Evolutionary conservation across 2,797 vertebrate species (phyloP).

Genomic region (Schizothorax lantsangensis): DNA sequence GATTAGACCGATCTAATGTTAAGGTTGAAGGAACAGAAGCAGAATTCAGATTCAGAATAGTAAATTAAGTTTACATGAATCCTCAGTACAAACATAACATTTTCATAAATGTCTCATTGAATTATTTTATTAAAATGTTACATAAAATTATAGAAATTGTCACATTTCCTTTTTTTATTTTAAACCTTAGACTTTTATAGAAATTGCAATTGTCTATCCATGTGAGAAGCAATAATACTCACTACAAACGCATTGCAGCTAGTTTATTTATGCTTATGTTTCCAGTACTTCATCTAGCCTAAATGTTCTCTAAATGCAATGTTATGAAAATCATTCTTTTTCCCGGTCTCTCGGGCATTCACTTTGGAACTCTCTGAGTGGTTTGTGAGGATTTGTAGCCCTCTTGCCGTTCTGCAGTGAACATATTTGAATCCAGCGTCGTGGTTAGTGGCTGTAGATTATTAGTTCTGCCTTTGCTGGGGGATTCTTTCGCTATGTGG

Average conservation of each 20-base stretch:
- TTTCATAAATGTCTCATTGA: neutral
- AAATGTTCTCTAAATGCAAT: neutral
- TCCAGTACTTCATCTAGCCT: neutral
- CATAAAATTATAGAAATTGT: neutral
- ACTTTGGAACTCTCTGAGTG: neutral
- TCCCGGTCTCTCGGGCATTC: slow-evolving; percentile 5
- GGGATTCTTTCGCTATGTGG: slow-evolving; percentile 69
- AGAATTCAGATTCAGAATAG: neutral
- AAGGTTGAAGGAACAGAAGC: neutral
- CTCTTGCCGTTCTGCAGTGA: neutral
- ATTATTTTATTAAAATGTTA: neutral
- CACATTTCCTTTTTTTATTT: neutral
- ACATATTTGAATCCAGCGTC: slow-evolving; percentile 70
- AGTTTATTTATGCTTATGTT: slow-evolving; percentile 7
- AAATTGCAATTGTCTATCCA: neutral
- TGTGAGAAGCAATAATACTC: neutral
- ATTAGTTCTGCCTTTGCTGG: slow-evolving; percentile 68
- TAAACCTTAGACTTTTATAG: neutral
- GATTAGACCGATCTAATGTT: neutral
- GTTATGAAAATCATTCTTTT: slow-evolving; percentile 15
- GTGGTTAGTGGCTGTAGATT: slow-evolving; percentile 75
- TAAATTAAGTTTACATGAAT: neutral
- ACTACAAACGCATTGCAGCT: neutral
- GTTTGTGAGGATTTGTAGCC: slow-evolving; percentile 22
- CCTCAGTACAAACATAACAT: neutral